These are phyloP conservation scores for Sebastes hopkinsi DNA, from an alignment of 2,797 vertebrate genomes.

Conservation along the genomic window DNA sequence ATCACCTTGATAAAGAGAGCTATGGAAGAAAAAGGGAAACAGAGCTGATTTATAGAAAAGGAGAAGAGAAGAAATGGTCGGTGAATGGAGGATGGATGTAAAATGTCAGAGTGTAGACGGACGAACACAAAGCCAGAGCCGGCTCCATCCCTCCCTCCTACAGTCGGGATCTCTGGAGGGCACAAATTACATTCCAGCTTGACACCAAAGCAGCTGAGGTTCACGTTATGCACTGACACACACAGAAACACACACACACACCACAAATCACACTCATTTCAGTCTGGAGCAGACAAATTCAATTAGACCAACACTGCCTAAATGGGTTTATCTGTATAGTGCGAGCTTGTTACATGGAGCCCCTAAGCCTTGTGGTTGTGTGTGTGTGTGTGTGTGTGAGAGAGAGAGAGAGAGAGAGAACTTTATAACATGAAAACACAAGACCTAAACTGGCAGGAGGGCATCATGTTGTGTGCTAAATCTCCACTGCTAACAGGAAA, in stretches of 20 bases:
- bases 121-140: background rate
- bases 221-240: slow-evolving; percentile 11
- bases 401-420: background rate
- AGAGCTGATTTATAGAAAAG: background rate
- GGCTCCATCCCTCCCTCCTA: background rate
- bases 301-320: slow-evolving; percentile 58
- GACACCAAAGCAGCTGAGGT: slow-evolving; percentile 43
- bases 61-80: background rate
- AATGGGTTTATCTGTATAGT: slow-evolving; percentile 48
- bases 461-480: slow-evolving; percentile 40
- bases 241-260: slow-evolving; percentile 19
- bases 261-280: slow-evolving; percentile 33
- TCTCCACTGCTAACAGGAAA: slow-evolving; percentile 41
- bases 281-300: slow-evolving; percentile 55
- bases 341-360: slow-evolving; percentile 32
- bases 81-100: background rate
- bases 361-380: slow-evolving; percentile 10
- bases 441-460: slow-evolving; percentile 24
- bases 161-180: slow-evolving; percentile 29
- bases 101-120: slow-evolving; percentile 12
- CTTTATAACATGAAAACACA: slow-evolving; percentile 25
- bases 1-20: background rate
- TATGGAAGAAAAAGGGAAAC: background rate
- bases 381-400: too few relatives aligned
- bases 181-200: slow-evolving; percentile 46